phyloP scores from a whole-genome alignment of 2,113 vertebrate species.

The Laticauda colubrina region DNA sequence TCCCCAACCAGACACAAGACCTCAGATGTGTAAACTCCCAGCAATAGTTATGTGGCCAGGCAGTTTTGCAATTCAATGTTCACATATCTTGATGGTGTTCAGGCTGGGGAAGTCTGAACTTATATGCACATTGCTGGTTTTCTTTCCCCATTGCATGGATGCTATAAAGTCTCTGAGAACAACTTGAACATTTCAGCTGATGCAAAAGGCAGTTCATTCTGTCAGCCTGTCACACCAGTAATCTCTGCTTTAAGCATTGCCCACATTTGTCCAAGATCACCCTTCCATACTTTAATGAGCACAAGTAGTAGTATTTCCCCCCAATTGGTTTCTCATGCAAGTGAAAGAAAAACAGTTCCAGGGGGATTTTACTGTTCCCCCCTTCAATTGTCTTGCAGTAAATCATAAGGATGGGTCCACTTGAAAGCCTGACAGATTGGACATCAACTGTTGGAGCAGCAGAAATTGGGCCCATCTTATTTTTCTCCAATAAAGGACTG shows the following conservation, averaged over 20 bases:
- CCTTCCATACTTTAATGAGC: background rate
- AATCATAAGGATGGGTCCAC: too few species aligned
- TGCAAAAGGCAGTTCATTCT: background rate
- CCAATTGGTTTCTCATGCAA: background rate
- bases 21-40: background rate
- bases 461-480: background rate
- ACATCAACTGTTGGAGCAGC: background rate
- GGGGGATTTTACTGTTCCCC: background rate
- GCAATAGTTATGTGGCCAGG: background rate
- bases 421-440: background rate
- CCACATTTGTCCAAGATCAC: background rate
- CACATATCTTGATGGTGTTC: background rate
- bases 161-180: background rate
- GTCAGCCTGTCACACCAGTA: background rate
- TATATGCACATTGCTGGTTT: background rate
- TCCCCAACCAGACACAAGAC: background rate
- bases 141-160: background rate
- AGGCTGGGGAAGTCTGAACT: background rate
- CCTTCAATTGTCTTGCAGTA: background rate
- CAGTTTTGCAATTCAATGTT: background rate
- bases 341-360: background rate
- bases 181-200: background rate
- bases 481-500: background rate
- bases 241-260: background rate
- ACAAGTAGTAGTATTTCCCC: background rate